A percentile compares a stretch with the other conserved stretches of the same genome.
Evolutionary conservation across 2,888 invertebrate genomes (phyloP).

Genomic region (Bimastos eiseni): DNA sequence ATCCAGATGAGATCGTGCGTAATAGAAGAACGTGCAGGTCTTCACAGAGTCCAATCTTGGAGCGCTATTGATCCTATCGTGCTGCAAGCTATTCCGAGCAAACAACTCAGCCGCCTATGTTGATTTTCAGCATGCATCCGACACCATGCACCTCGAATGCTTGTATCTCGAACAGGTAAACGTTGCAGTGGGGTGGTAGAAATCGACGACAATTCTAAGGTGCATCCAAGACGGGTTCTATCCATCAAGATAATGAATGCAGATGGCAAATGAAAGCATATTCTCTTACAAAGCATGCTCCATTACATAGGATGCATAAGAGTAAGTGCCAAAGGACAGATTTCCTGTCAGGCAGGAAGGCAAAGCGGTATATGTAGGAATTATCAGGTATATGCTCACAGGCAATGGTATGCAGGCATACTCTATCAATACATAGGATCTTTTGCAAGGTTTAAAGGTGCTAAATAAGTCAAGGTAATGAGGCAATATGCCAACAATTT

Average conservation of each 20-base stretch:
- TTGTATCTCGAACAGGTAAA: background rate
- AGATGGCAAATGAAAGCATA: background rate
- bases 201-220: background rate
- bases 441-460: too few relatives aligned
- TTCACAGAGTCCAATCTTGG: background rate
- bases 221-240: background rate
- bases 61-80: background rate
- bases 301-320: background rate
- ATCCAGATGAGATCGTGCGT: background rate
- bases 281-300: constrained; percentile 13
- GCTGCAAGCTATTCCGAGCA: constrained; percentile 13
- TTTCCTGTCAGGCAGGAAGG: too few relatives aligned
- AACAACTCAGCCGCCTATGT: background rate
- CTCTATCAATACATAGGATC: too few relatives aligned
- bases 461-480: background rate
- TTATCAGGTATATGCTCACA: too few relatives aligned
- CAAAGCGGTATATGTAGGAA: too few relatives aligned
- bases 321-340: background rate
- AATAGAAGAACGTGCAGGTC: background rate
- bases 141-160: background rate
- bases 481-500: too few relatives aligned
- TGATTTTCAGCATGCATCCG: background rate
- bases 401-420: too few relatives aligned
- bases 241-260: background rate
- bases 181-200: background rate